phyloP scores from a whole-genome alignment of 37 sponge, comb jelly and placozoan species.

The Haliclona indistincta region DNA sequence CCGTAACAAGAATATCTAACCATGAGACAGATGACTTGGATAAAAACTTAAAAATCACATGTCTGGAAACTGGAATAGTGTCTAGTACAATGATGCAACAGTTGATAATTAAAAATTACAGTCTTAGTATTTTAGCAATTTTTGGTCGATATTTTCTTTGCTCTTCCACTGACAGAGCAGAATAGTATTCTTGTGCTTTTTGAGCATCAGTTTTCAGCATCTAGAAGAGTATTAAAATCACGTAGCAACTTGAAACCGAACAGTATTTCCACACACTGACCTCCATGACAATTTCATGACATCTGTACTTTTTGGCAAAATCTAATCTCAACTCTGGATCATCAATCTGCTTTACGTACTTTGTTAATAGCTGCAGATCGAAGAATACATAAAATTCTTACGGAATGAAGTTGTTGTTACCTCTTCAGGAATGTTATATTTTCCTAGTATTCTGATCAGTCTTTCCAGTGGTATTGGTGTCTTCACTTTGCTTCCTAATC shows the following conservation, averaged over 20 bases:
- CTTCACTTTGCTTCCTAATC: conserved; percentile 62
- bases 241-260: background rate
- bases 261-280: conserved; percentile 9
- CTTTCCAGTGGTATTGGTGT: conserved; percentile 62
- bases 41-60: no score
- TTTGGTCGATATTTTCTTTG: conserved; percentile 3
- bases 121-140: background rate
- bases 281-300: conserved; percentile 33
- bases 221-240: background rate
- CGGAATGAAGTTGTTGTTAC: background rate
- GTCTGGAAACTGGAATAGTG: no score
- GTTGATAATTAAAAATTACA: no score
- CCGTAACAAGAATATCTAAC: no score
- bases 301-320: conserved; percentile 30
- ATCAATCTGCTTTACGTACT: conserved; percentile 48
- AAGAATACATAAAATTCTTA: background rate
- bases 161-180: background rate
- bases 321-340: conserved; percentile 37
- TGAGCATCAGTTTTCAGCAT: background rate
- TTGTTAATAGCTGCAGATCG: conserved; percentile 18
- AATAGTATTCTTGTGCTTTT: background rate
- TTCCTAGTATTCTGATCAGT: conserved; percentile 32
- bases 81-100: no score
- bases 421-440: background rate
- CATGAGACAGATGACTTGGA: no score